Percentiles rank a stretch among this genome's conserved stretches.
phyloP scores from a whole-genome alignment of 2,113 vertebrate species.

The Lepus timidus region DNA sequence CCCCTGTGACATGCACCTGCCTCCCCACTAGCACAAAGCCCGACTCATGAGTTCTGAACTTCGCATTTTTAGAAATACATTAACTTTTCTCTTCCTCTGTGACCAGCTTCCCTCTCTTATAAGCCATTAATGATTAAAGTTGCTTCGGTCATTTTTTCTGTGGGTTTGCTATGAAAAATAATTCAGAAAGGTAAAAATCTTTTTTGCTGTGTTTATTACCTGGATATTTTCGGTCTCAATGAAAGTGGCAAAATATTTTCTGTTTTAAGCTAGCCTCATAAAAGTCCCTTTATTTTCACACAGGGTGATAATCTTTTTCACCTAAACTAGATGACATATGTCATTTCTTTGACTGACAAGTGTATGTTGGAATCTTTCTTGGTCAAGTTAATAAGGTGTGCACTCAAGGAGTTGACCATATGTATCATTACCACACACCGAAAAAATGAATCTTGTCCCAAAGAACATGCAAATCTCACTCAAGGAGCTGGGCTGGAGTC shows the following conservation, averaged over 20 bases:
- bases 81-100: neutral
- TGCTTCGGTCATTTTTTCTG: neutral
- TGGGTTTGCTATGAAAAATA: neutral
- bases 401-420: neutral
- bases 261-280: slow-evolving; percentile 3
- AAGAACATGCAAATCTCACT: neutral
- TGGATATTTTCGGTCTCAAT: neutral
- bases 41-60: slow-evolving; percentile 5
- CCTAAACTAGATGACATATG: neutral
- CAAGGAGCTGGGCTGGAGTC: neutral
- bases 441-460: neutral
- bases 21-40: neutral
- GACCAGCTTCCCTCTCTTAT: neutral
- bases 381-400: neutral
- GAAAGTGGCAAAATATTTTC: slow-evolving; percentile 4
- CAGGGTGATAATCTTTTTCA: neutral
- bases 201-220: neutral
- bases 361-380: neutral
- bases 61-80: slow-evolving; percentile 50
- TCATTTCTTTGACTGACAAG: neutral
- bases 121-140: neutral
- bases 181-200: slow-evolving; percentile 44
- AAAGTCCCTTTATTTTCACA: neutral
- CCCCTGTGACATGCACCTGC: neutral
- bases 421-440: neutral